Percentiles rank a stretch among this genome's conserved stretches.
Conservation (phyloP, 1,140 invertebrate species). For the Drosophila leontia region DNA sequence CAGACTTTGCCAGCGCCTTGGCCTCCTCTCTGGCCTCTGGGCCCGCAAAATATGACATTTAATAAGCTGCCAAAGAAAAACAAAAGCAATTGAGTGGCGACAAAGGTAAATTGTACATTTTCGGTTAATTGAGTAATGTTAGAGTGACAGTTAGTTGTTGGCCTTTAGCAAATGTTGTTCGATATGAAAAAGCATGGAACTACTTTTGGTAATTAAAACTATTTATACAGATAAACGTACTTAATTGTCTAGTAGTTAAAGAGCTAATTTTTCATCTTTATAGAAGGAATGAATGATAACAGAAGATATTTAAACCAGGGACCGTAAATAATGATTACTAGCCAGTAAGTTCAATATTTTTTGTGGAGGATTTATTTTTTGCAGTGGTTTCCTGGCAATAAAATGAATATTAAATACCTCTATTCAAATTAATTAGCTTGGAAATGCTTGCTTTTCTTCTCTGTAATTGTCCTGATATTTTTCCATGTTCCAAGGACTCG, state of each 20-base stretch:
- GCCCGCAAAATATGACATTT: slow-evolving; percentile 20
- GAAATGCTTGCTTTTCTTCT: background rate
- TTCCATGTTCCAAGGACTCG: slow-evolving; percentile 1
- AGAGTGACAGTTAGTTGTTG: background rate
- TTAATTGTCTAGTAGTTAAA: background rate
- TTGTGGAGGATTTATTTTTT: background rate
- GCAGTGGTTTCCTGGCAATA: background rate
- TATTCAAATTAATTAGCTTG: background rate
- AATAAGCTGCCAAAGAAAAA: slow-evolving; percentile 38
- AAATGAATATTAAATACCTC: background rate
- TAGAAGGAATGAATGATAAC: background rate
- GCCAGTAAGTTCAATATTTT: background rate
- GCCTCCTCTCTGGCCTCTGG: slow-evolving; percentile 12
- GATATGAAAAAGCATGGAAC: background rate
- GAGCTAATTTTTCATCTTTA: background rate
- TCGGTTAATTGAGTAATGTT: slow-evolving; percentile 12
- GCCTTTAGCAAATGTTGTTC: background rate
- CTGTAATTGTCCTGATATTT: background rate
- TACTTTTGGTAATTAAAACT: background rate
- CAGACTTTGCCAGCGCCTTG: background rate
- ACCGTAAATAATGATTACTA: too few species aligned
- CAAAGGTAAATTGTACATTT: slow-evolving; percentile 25
- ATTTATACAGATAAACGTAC: background rate
- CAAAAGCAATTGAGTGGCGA: slow-evolving; percentile 27
- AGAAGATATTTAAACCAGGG: background rate